Evolutionary conservation across 2,113 vertebrate genomes (phyloP).

Genomic region (Thymallus thymallus): DNA sequence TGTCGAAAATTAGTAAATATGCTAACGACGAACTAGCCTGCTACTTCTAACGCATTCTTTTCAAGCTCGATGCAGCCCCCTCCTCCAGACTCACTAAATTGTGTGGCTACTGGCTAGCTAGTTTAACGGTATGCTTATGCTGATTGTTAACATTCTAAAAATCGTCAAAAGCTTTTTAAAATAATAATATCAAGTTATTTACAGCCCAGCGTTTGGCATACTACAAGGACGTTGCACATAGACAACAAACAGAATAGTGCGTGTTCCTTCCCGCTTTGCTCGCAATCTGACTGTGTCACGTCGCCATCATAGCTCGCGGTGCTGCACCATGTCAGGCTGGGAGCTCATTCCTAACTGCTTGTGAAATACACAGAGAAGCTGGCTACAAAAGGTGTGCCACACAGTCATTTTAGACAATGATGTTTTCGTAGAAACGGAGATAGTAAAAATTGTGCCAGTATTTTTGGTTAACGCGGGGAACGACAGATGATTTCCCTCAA

Average conservation of each 20-base stretch:
- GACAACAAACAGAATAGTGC: constrained; percentile 25
- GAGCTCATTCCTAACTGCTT: constrained; percentile 28
- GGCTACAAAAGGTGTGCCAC: background rate
- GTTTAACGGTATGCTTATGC: constrained; percentile 6
- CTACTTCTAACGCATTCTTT: constrained; percentile 63
- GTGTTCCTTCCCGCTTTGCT: constrained; percentile 74
- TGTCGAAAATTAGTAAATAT: background rate
- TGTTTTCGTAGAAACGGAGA: background rate
- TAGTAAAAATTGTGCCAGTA: background rate
- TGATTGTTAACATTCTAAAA: background rate
- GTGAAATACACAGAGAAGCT: constrained; percentile 2
- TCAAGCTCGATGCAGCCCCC: constrained; percentile 48
- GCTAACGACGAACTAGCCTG: constrained; percentile 56
- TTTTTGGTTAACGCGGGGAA: background rate
- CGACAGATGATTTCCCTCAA: constrained; percentile 16
- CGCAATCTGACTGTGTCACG: constrained; percentile 80
- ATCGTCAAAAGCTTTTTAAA: background rate
- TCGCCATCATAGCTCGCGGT: constrained; percentile 85
- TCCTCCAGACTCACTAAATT: constrained; percentile 42
- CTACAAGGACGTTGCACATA: constrained; percentile 9
- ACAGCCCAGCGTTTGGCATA: background rate
- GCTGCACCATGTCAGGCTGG: constrained; percentile 74
- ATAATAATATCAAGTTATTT: background rate
- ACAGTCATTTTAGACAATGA: background rate
- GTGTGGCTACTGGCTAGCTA: constrained; percentile 31